phyloP scores from a whole-genome alignment of 2,113 vertebrate genomes.

The Cettia cetti region DNA sequence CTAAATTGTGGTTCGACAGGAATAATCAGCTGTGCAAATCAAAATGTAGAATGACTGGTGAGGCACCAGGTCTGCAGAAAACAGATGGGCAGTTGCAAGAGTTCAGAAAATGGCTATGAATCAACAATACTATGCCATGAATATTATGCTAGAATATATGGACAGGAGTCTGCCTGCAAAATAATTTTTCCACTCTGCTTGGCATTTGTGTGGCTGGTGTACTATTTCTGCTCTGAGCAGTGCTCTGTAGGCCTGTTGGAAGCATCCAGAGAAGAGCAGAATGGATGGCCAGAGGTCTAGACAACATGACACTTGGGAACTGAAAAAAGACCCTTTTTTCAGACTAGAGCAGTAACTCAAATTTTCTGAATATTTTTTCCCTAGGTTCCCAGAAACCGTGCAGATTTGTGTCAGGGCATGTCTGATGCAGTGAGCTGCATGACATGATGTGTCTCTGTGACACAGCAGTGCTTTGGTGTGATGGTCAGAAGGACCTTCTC shows the following conservation, averaged over 20 bases:
- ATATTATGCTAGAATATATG: neutral
- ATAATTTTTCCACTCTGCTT: neutral
- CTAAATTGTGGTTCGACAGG: neutral
- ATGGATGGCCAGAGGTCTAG: neutral
- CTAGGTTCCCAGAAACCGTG: neutral
- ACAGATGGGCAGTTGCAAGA: constrained; percentile 21
- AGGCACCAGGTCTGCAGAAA: constrained; percentile 16
- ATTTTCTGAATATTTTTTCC: neutral
- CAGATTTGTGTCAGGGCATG: neutral
- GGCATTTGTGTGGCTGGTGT: neutral
- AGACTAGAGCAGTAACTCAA: neutral
- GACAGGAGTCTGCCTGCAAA: neutral
- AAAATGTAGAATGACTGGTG: constrained; percentile 29
- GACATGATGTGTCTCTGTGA: accelerated
- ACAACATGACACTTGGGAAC: neutral
- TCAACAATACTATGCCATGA: neutral
- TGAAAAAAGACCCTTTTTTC: neutral
- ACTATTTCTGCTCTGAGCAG: neutral
- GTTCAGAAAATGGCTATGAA: constrained; percentile 14
- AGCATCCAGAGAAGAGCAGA: neutral
- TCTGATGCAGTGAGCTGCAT: neutral
- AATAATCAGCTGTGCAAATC: constrained; percentile 49
- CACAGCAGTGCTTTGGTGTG: neutral
- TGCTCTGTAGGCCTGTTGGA: accelerated
- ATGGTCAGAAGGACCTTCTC: neutral